Percentiles rank a stretch among this genome's conserved stretches.
Conservation (phyloP, 2,888 invertebrate species). For the Argyresthia albistria region DNA sequence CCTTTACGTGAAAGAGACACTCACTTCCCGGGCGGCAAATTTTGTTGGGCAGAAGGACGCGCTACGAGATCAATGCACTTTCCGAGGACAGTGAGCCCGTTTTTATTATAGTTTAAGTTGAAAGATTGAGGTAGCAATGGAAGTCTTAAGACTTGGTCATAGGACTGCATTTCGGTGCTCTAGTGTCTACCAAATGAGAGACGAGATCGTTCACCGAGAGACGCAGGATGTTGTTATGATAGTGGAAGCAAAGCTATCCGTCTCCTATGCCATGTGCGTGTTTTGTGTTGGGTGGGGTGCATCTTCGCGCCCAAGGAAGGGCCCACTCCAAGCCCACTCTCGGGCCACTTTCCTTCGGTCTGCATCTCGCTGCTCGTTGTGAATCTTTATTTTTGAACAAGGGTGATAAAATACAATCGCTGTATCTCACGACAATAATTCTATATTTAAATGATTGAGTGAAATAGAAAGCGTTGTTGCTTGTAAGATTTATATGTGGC, state of each 20-base stretch:
- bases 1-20: slow-evolving; percentile 44
- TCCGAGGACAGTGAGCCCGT: slow-evolving; percentile 62
- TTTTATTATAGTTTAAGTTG: slow-evolving; percentile 53
- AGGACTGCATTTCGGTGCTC: slow-evolving; percentile 37
- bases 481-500: slow-evolving; percentile 16
- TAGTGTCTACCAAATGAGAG: slow-evolving; percentile 13
- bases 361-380: too few relatives aligned
- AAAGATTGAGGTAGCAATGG: slow-evolving; percentile 31
- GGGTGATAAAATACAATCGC: too few relatives aligned
- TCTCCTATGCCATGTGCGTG: slow-evolving; percentile 24
- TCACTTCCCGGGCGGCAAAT: slow-evolving; percentile 61
- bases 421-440: too few relatives aligned
- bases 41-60: slow-evolving; percentile 67
- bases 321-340: not conserved
- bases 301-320: slow-evolving; percentile 9
- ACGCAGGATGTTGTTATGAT: slow-evolving; percentile 32
- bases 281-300: slow-evolving; percentile 10
- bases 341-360: too few relatives aligned
- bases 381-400: too few relatives aligned
- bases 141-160: slow-evolving; percentile 37
- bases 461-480: slow-evolving; percentile 10
- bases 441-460: too few relatives aligned
- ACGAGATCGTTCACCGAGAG: slow-evolving; percentile 44
- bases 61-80: slow-evolving; percentile 69
- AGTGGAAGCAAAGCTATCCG: not conserved